phyloP scores from a whole-genome alignment of 1,140 invertebrate species.

The Rhynchophorus ferrugineus region DNA sequence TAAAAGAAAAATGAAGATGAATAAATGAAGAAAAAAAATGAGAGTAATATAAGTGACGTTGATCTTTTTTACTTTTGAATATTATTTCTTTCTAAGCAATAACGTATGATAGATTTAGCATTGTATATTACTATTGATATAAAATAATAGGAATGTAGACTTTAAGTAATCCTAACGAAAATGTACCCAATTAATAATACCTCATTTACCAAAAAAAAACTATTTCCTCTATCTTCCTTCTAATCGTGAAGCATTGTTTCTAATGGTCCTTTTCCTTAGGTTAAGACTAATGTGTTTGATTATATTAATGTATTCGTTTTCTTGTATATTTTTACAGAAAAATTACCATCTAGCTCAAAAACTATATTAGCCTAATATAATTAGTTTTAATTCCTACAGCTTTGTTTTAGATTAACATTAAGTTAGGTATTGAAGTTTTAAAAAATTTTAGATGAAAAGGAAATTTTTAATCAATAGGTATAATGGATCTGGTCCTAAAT shows the following conservation, averaged over 20 bases:
- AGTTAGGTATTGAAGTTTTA: too few species aligned
- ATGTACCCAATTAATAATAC: neutral
- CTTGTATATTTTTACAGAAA: too few species aligned
- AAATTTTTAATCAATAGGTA: too few species aligned
- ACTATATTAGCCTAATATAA: too few species aligned
- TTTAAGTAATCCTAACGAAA: neutral
- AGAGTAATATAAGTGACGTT: neutral
- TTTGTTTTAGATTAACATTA: too few species aligned
- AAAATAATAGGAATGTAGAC: slow-evolving; percentile 9
- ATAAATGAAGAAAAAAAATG: slow-evolving; percentile 2
- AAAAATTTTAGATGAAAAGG: too few species aligned
- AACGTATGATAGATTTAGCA: slow-evolving; percentile 26
- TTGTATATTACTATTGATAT: slow-evolving; percentile 12
- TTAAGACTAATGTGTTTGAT: too few species aligned
- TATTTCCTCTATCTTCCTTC: neutral
- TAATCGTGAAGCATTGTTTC: neutral
- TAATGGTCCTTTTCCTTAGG: neutral
- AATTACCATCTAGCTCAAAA: too few species aligned
- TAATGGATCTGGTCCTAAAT: too few species aligned
- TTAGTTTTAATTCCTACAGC: too few species aligned
- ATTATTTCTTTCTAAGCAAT: slow-evolving; percentile 31
- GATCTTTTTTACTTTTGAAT: slow-evolving; percentile 13
- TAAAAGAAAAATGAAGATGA: slow-evolving; percentile 8
- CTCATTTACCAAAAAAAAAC: slow-evolving; percentile 9
- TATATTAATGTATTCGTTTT: too few species aligned